These are phyloP conservation scores for Calephelis nemesis DNA, from an alignment of 1,140 invertebrate genomes.

Conservation along the genomic window DNA sequence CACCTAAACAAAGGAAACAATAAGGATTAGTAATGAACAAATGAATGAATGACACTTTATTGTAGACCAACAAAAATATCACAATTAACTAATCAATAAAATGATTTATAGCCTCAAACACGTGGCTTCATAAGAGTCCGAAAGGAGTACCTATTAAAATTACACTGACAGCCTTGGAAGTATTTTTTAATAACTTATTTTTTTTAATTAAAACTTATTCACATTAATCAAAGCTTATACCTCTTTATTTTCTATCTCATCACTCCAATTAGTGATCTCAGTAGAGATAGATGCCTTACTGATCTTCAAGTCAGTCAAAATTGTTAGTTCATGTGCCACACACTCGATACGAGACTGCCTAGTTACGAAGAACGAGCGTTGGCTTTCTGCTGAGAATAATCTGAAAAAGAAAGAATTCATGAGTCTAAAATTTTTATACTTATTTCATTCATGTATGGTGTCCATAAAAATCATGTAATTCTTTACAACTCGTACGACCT, in stretches of 20 bases:
- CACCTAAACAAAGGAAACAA: constrained; percentile 42
- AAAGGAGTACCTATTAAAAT: no score
- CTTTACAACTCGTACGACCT: not conserved
- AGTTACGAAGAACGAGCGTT: constrained; percentile 51
- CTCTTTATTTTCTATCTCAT: constrained; percentile 53
- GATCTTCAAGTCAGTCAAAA: constrained; percentile 54
- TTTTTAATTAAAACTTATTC: no score
- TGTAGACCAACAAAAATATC: no score
- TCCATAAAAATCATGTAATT: not conserved
- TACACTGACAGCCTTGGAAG: no score
- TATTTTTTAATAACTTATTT: no score
- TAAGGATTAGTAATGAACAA: not conserved
- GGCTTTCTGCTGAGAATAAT: constrained; percentile 33
- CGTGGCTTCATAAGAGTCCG: no score
- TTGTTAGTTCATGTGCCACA: constrained; percentile 50
- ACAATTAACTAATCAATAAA: no score
- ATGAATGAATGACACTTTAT: no score
- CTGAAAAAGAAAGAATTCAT: constrained; percentile 31
- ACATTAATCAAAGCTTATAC: constrained; percentile 27
- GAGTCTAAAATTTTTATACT: not conserved
- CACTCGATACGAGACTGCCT: constrained; percentile 38
- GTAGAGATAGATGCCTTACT: constrained; percentile 29
- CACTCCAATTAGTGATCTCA: constrained; percentile 47
- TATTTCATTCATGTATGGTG: not conserved
- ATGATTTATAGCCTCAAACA: no score